phyloP scores from a whole-genome alignment of 2,888 invertebrate genomes.

The Atherix ibis region DNA sequence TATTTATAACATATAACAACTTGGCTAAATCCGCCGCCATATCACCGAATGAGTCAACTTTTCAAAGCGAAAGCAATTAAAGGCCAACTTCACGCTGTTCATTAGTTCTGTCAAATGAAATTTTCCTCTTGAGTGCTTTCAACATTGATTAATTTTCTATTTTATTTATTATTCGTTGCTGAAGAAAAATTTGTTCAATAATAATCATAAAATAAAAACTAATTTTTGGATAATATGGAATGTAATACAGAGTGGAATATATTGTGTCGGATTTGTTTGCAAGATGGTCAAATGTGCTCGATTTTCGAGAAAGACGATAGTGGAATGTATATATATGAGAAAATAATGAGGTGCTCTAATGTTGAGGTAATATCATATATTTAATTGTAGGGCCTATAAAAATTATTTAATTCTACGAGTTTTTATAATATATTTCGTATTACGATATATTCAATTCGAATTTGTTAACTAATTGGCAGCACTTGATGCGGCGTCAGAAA shows the following conservation, averaged over 20 bases:
- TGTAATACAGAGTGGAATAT: conserved; percentile 5
- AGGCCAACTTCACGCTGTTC: not conserved
- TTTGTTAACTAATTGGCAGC: no score
- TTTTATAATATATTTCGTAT: no score
- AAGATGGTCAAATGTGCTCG: conserved; percentile 13
- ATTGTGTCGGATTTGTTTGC: conserved; percentile 12
- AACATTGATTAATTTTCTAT: not conserved
- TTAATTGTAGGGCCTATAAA: no score
- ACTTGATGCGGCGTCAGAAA: no score
- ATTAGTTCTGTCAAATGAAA: not conserved
- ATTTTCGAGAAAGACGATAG: conserved; percentile 15
- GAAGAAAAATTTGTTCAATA: no score
- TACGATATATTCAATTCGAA: no score
- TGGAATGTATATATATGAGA: conserved; percentile 22
- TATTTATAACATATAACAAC: no score
- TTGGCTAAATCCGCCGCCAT: no score
- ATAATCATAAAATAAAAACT: not conserved
- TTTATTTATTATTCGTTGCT: not conserved
- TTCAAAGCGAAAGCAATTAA: no score
- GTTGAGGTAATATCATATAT: conserved; percentile 13
- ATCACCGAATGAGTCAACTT: no score
- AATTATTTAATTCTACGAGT: no score
- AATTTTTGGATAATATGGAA: conserved; percentile 3
- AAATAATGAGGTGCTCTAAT: conserved; percentile 24
- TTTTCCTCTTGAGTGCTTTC: no score